Base-by-base conservation (phyloP, 2,113 vertebrate species). In the Otis tarda region DNA sequence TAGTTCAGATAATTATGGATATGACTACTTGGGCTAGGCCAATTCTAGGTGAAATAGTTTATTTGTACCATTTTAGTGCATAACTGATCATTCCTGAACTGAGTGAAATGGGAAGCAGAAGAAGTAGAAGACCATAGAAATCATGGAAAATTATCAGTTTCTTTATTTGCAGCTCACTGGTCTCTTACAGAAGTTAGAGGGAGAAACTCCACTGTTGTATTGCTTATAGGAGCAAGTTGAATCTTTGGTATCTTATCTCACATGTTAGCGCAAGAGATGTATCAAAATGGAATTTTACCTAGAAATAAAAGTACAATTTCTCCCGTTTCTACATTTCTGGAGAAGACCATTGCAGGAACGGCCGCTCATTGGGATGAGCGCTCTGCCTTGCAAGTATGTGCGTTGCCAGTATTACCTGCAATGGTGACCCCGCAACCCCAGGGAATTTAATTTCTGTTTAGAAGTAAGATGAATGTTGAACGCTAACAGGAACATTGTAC, bases 361-460 rank as follows among this genome's bases (percentile, higher is more conserved):
- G 30, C 57, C 70, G 25, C 61, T 64, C 4, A 0, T 11, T 79
- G 80, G 47, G 53, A 73, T 77, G 50, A 73, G 33, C 49, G 86
- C 30, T 78, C 50, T 49, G 37, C 65, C 18, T 17, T 56, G 35
- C 60, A 71, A n/a, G 15, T 80, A 33, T 67, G 49, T 49, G 49
- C 49, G 15, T 20, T 57, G 37, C 61, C 67, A 35, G 16, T 78
- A 31, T 68, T 80, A 52, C 41, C 11, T 56, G 65, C 49, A 85
- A 0, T 37, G 35, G 17, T 90, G 73, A 65, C 52, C 74, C 49
- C 57, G 64, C 39, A 90, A 28, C 15, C 31, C 49, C 50, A 59
- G 49, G 30, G 87, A 80, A 81, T 71, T 90, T 41, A 70, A 89
- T 94, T 96, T 67, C 53, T 95, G 14, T 76, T 92, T 71, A 63